Base-by-base conservation (phyloP, 2,888 invertebrate genomes). In the Agrochola circellaris region DNA sequence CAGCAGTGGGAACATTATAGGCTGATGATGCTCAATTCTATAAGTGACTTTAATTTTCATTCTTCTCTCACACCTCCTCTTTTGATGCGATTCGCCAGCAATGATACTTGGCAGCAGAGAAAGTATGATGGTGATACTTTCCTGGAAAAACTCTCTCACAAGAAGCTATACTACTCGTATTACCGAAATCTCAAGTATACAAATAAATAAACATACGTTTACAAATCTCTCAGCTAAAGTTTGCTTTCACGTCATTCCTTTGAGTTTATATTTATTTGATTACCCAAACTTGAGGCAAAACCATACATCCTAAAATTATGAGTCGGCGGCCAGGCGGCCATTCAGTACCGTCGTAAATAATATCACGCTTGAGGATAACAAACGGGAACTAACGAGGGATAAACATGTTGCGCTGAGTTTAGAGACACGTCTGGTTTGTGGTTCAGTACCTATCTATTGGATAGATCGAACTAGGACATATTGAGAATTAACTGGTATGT, bases 261-360 rank as follows among this genome's bases (percentile, higher is more conserved):
- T 85, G 68, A 84, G 77, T 38, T 74, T 67, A 72, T 83, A 85
- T 85, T 83, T 87, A 79, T 81, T 85, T 66, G 75, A 79, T 81
- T 79, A 83, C 69, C 48, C 26, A 77, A 81, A 81, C 76, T 70
- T 34, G 56, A 74, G 61, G 71, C 73, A 38, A 26, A 66, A 60
- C 38, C 76, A 70, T 75, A 62, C 62, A 73, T 83, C 74, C 72
- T 75, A 74, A 85, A 77, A 79, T 79, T 80, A 82, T 66, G 67
- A 70, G 73, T 51, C 11, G 56, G 30, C 68, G 51, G 61, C 42
- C 69, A 69, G 70, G 65, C 72, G 42, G 64, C 71, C 66, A 77
- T 72, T 69, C 56, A 77, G 75, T 70, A n/a, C 48, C 38, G 56
- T 79, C 79, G 75, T 88, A 84, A 88, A 88, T 87, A 81, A 87